Conservation (phyloP, 1,140 invertebrate species). For the Drosophila baimaii region DNA sequence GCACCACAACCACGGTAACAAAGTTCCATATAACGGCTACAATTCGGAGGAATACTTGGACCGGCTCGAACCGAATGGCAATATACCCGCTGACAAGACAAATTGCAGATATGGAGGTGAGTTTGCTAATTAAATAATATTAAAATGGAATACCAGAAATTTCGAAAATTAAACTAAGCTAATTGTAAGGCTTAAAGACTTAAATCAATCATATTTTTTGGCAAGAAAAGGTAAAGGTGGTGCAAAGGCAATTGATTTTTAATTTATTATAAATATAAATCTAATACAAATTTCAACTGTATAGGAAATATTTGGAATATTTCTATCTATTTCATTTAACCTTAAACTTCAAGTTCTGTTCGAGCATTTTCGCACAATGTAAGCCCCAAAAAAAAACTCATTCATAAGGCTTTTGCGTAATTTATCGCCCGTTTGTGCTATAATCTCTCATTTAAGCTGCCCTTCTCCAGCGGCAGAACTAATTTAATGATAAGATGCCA, state of each 20-base stretch:
- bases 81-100: slow-evolving; percentile 87
- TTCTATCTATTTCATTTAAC: background rate
- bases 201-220: background rate
- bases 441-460: slow-evolving; percentile 76
- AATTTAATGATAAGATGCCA: slow-evolving; percentile 73
- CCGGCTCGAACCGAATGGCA: slow-evolving; percentile 94
- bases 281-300: background rate
- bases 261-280: too few relatives aligned
- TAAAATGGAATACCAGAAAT: background rate
- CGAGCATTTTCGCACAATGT: slow-evolving; percentile 36
- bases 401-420: slow-evolving; percentile 76
- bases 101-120: slow-evolving; percentile 84
- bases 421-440: slow-evolving; percentile 72
- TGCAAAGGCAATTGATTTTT: background rate
- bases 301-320: background rate
- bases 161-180: background rate
- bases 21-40: slow-evolving; percentile 94
- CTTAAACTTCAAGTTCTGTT: background rate
- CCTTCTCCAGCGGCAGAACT: slow-evolving; percentile 36
- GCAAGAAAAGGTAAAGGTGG: background rate
- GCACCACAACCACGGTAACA: slow-evolving; percentile 85
- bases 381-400: slow-evolving; percentile 45
- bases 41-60: slow-evolving; percentile 94
- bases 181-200: background rate
- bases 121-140: slow-evolving; percentile 5